Evolutionary conservation across 2,797 vertebrate genomes (phyloP), one percentile per base, ranked within the genome.

Genomic region (Melopsittacus undulatus): DNA sequence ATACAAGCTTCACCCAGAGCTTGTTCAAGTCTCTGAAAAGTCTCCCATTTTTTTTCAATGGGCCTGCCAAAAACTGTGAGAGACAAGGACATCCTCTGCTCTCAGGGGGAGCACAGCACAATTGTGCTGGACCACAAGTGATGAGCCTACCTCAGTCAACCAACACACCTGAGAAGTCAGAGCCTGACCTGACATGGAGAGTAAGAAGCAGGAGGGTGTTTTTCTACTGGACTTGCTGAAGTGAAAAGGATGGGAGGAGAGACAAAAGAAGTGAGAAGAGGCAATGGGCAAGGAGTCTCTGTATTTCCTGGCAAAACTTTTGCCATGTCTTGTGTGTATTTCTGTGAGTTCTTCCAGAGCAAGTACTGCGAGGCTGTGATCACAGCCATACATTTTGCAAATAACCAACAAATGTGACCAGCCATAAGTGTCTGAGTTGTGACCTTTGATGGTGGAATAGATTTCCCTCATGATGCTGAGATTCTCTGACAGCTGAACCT

Each of bases 391-490:
- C 84, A 89, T 87, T 92, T 94, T 97, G 95, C 96, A 97, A 97
- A 97, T 97, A 98, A 94, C 95, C 84, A 94, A 96, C 96, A 97
- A 95, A 97, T 97, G 95, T 84, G 87, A 97, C 95, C 93, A 97
- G 93, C 96, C 90, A 84, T 97, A 97, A 98, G 97, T 97, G 96
- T 97, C 77, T 48, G 70, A 97, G 94, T 95, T 79, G 86, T 96
- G 97, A 97, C 97, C 97, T 98, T 97, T 88, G 87, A 91, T 91
- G 97, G 95, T 94, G 90, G 85, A 96, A 97, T 95, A 97, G 96
- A 94, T 96, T 97, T 96, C 89, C 92, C 96, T 89, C 0, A 22
- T 96, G 97, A 98, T 95, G 97, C 73, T 95, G 97, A 97, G 96
- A 95, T 95, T 96, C 96, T 97, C 82, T 98, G 97, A 98, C 97